Percentiles rank a stretch among this genome's conserved stretches.
These are phyloP conservation scores for Euspilapteryx auroguttella DNA, from an alignment of 2,888 invertebrate species.

Conservation along the genomic window DNA sequence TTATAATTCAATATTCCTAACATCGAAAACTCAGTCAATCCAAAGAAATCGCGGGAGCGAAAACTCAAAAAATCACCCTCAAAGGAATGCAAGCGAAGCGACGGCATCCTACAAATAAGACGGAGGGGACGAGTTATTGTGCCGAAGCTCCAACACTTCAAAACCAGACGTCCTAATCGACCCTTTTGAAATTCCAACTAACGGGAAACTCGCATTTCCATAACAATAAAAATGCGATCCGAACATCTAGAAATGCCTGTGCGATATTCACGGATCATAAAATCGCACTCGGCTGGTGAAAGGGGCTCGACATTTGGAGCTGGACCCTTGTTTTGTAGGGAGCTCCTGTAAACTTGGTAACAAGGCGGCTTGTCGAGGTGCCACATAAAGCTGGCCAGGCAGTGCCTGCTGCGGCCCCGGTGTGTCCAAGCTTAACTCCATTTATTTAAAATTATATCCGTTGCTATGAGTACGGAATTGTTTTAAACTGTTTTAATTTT, in stretches of 20 bases:
- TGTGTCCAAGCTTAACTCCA: too few relatives aligned
- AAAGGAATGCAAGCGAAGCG: slow-evolving; percentile 26
- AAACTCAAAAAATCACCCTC: slow-evolving; percentile 29
- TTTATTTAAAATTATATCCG: slow-evolving; percentile 22
- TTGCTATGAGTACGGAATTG: slow-evolving; percentile 13
- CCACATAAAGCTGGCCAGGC: too few relatives aligned
- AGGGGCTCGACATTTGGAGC: slow-evolving; percentile 35
- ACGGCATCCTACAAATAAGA: slow-evolving; percentile 46
- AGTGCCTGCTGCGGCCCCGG: too few relatives aligned
- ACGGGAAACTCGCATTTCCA: slow-evolving; percentile 59
- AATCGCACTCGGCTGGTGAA: slow-evolving; percentile 42
- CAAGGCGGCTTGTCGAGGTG: too few relatives aligned
- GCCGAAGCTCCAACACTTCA: slow-evolving; percentile 55
- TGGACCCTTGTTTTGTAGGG: slow-evolving; percentile 26
- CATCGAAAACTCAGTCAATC: slow-evolving; percentile 32
- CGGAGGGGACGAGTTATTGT: slow-evolving; percentile 39
- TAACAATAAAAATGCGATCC: slow-evolving; percentile 61
- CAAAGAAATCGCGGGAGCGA: slow-evolving; percentile 25
- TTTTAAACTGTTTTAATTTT: slow-evolving; percentile 6
- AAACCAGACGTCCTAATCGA: slow-evolving; percentile 59
- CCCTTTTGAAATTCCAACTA: slow-evolving; percentile 60
- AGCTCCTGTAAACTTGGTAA: slow-evolving; percentile 33
- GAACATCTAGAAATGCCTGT: slow-evolving; percentile 57
- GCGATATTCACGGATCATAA: slow-evolving; percentile 62
- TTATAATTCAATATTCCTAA: slow-evolving; percentile 34